Base-by-base conservation (phyloP, 2,888 invertebrate genomes). In the Lapara coniferarum region DNA sequence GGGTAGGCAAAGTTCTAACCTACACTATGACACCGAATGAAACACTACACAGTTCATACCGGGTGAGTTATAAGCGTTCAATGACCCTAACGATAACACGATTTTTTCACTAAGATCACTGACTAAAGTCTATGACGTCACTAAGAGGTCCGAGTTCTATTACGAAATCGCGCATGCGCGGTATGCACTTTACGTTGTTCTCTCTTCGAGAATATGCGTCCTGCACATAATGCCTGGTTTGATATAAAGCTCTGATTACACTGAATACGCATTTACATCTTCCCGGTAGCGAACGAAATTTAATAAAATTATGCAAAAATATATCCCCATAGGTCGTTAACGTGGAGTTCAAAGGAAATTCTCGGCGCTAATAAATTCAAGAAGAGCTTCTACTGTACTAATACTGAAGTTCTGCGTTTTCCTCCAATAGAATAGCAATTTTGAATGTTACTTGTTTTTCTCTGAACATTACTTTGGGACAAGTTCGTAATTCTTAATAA, bases 301-400 rank as follows among this genome's bases (percentile, higher is more conserved):
- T 75, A 74, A 75, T 73, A 76, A 74, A 80, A 81, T 82, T 81
- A 85, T 84, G 81, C 80, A 81, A 81, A 83, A 72, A 77, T 79
- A 81, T 75, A 77, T 70, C 74, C 75, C 56, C 72, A 56, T 78
- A 78, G 81, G 81, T 85, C 84, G 80, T 84, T 84, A 84, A 77
- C 73, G 72, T 52, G 58, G 75, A 79, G 81, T 81, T 87, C 87
- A 87, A 87, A 85, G 85, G 78, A 82, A 84, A 79, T 79, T 81
- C 80, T 73, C 74, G 70, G 69, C 74, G 73, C 78, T 83, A 83
- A 87, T 88, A 87, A 86, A 84, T 83, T 84, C 75, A 79, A 80
- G 80, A 79, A 78, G 78, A 77, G 71, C 74, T 77, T 71, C 74
- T 71, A 71, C 71, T 69, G 68, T 69, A 76, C 73, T 75, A 79